phyloP scores from a whole-genome alignment of 2,113 vertebrate genomes.

The Notarius lentiginosus region DNA sequence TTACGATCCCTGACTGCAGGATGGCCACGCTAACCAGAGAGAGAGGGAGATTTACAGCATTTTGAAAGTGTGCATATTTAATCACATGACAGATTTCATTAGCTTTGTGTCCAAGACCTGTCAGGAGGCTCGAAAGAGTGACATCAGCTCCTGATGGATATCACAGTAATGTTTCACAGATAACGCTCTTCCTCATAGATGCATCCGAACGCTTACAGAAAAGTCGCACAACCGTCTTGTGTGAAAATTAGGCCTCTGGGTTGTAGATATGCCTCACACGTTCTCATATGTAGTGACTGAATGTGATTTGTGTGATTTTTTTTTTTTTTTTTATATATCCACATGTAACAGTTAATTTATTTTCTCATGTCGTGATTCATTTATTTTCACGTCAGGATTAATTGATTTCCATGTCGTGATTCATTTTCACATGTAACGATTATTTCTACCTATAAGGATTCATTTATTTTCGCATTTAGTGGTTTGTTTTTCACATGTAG shows the following conservation, averaged over 20 bases:
- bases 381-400: neutral
- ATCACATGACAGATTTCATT: conserved; percentile 15
- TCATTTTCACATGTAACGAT: neutral
- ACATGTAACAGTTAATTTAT: neutral
- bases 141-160: neutral
- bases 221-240: neutral
- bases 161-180: neutral
- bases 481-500: neutral
- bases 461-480: neutral
- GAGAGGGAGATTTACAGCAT: neutral
- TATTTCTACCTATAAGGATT: neutral
- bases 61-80: conserved; percentile 20
- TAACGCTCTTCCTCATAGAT: neutral
- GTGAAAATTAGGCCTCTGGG: neutral
- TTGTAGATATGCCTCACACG: neutral
- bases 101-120: conserved; percentile 11
- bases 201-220: neutral
- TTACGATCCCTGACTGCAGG: conserved; percentile 29
- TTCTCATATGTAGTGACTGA: neutral
- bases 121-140: conserved; percentile 3
- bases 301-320: neutral
- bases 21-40: conserved; percentile 9
- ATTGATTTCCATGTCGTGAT: neutral
- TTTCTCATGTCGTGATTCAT: neutral
- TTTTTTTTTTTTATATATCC: neutral